Evolutionary conservation across 2,888 invertebrate genomes (phyloP).

Genomic region (Pteria penguin): DNA sequence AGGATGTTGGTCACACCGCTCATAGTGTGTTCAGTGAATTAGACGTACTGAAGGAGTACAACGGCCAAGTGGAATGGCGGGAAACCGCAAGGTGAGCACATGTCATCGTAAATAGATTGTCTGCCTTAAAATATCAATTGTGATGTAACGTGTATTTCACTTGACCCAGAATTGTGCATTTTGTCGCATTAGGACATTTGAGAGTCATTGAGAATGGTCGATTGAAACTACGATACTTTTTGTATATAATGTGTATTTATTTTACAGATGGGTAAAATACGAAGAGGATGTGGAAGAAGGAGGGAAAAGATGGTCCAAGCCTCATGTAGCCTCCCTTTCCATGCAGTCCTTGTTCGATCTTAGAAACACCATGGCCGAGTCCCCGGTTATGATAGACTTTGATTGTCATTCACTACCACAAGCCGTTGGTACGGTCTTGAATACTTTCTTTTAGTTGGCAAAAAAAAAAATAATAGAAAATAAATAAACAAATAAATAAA

Average conservation of each 20-base stretch:
- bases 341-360: slow-evolving; percentile 70
- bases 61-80: slow-evolving; percentile 91
- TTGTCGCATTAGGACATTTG: too few relatives aligned
- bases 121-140: too few relatives aligned
- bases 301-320: slow-evolving; percentile 99
- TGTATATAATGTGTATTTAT: too few relatives aligned
- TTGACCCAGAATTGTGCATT: too few relatives aligned
- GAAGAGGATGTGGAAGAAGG: slow-evolving; percentile 96
- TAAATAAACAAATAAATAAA: too few relatives aligned
- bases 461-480: too few relatives aligned
- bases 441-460: too few relatives aligned
- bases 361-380: slow-evolving; percentile 52
- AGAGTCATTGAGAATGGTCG: too few relatives aligned
- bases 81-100: slow-evolving; percentile 90
- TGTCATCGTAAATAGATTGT: too few relatives aligned
- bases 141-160: too few relatives aligned
- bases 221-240: too few relatives aligned
- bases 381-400: slow-evolving; percentile 49
- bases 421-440: slow-evolving; percentile 52
- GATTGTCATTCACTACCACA: slow-evolving; percentile 53
- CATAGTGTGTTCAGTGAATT: slow-evolving; percentile 98
- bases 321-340: slow-evolving; percentile 94
- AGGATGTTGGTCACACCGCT: slow-evolving; percentile 84
- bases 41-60: slow-evolving; percentile 91
- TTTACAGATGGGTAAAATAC: slow-evolving; percentile 82